These are phyloP conservation scores for cat (Felis catus) DNA, from an alignment of 2,113 vertebrate species.

Conservation along the genomic window F.catus_Fca126_mat1.0 CM031412.1:91027501-91028000, in stretches of 20 bases:
- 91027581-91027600: neutral
- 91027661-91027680: neutral
- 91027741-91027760: neutral
- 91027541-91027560: no score
- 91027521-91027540: no score
- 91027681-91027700: neutral
- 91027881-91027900: neutral
- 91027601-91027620: neutral
- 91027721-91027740: neutral
- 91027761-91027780: neutral
- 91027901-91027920: neutral
- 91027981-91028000: neutral
- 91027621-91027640: neutral
- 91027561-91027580: neutral
- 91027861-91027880: fast-evolving
- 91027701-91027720: neutral
- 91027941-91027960: neutral
- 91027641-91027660: neutral
- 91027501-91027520: no score
- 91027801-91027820: neutral
- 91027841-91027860: fast-evolving
- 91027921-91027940: neutral
- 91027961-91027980: no score
- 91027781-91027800: neutral
- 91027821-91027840: neutral